Evolutionary conservation across 2,113 vertebrate genomes (phyloP).

Genomic region (Gallinago media): DNA sequence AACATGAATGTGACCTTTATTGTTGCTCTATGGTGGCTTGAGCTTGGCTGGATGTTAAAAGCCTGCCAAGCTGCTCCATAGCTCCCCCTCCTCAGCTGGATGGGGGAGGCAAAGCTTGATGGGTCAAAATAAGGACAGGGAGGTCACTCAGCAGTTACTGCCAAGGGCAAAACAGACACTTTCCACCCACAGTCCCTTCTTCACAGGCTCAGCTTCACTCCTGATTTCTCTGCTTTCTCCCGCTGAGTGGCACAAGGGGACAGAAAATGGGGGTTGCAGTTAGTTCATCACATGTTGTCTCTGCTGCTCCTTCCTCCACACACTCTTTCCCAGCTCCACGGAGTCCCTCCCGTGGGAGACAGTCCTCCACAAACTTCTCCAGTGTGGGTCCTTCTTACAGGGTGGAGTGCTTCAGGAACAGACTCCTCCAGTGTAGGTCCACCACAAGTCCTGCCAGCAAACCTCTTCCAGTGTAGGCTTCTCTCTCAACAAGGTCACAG

Average conservation of each 20-base stretch:
- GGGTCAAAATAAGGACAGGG: neutral
- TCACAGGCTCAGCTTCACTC: neutral
- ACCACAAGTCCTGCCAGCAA: neutral
- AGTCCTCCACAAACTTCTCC: neutral
- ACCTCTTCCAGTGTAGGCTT: fast-evolving
- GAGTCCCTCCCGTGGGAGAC: no score
- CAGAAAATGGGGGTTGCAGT: neutral
- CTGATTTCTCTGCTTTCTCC: fast-evolving
- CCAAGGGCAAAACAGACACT: neutral
- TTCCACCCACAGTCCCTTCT: neutral
- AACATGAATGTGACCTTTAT: neutral
- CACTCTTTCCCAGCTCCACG: neutral
- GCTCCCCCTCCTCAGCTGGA: neutral
- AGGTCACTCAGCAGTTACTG: neutral
- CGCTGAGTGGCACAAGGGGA: fast-evolving
- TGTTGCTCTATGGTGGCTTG: fast-evolving
- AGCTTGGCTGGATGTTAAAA: neutral
- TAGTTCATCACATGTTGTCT: neutral
- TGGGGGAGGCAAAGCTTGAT: neutral
- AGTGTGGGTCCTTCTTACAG: neutral
- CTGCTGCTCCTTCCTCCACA: neutral
- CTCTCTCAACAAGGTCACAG: fast-evolving
- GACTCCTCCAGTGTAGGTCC: neutral
- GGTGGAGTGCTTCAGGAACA: neutral
- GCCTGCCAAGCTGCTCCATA: neutral